phyloP scores from a whole-genome alignment of 2,797 vertebrate species.

The Podarcis siculus region DNA sequence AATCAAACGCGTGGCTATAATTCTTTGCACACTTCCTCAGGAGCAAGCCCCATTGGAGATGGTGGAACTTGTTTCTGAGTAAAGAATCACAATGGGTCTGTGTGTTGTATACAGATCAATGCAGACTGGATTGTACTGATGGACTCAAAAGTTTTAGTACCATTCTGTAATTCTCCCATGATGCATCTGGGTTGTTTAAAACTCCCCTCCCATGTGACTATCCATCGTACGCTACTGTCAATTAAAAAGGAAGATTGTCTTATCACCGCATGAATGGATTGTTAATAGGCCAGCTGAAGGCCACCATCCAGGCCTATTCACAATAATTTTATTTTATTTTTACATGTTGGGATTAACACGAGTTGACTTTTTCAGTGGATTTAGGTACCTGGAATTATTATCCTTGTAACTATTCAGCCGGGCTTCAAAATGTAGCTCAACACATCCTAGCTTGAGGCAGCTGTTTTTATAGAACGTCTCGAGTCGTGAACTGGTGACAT shows the following conservation, averaged over 20 bases:
- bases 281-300: not conserved
- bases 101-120: constrained; percentile 29
- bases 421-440: not conserved
- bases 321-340: not conserved
- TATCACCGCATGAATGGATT: not conserved
- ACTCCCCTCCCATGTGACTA: too few species aligned
- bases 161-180: constrained; percentile 38
- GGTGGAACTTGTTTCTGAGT: not conserved
- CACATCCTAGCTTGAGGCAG: not conserved
- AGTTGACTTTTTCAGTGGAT: not conserved
- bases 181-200: not conserved
- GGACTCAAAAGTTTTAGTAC: constrained; percentile 45
- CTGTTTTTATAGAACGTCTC: not conserved
- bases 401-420: not conserved
- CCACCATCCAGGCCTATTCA: not conserved
- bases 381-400: not conserved
- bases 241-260: not conserved
- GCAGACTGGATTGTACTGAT: constrained; percentile 44
- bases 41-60: not conserved
- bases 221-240: not conserved
- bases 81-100: not conserved
- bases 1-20: not conserved
- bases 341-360: not conserved
- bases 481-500: not conserved
- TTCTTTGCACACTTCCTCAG: not conserved